Evolutionary conservation across 2,797 vertebrate genomes (phyloP).

Genomic region (Melanitta fusca): DNA sequence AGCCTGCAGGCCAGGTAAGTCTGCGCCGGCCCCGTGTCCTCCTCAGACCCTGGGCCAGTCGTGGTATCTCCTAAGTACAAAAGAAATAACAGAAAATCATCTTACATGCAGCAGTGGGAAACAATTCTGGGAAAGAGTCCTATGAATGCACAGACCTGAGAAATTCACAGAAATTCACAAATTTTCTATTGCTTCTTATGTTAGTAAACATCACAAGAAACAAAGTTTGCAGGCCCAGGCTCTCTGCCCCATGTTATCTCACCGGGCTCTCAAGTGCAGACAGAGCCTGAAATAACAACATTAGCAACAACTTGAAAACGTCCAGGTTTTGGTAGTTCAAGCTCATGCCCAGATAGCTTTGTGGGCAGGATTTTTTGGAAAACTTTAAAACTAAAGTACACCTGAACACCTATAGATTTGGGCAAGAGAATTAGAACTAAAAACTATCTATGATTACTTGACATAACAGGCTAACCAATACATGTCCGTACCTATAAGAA

Average conservation of each 20-base stretch:
- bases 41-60: background rate
- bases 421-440: background rate
- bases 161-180: background rate
- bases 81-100: background rate
- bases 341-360: background rate
- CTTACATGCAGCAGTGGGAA: background rate
- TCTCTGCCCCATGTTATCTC: background rate
- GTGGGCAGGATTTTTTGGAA: background rate
- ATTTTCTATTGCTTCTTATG: background rate
- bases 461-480: background rate
- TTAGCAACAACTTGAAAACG: background rate
- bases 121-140: background rate
- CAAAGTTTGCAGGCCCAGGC: background rate
- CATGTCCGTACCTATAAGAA: background rate
- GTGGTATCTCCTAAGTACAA: background rate
- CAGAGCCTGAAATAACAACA: background rate
- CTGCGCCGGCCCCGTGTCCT: background rate
- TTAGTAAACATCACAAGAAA: background rate
- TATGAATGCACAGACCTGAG: background rate
- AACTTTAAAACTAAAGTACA: background rate
- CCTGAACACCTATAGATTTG: background rate
- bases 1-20: background rate
- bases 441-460: background rate
- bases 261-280: background rate
- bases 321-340: background rate